Evolutionary conservation across 1,140 invertebrate species (phyloP), one percentile per base, ranked within the genome.

Genomic region (Ceratosolen fusciceps): DNA sequence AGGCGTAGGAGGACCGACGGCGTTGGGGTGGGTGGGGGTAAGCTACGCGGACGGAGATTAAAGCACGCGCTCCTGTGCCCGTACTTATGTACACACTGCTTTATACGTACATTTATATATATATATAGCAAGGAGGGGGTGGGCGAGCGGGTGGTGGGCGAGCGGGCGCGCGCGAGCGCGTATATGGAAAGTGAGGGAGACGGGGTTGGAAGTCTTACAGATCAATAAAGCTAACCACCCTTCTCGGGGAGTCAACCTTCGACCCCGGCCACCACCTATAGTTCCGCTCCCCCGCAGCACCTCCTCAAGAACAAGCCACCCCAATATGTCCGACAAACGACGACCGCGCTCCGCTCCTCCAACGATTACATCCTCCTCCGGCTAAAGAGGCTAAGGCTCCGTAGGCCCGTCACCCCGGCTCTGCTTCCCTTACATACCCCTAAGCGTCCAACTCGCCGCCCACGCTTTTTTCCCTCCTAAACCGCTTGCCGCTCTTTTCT

Each of bases 201-300:
- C 68, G 77, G 58, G 56, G n/a, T 39, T 82, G 79, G 72, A 82
- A 90, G 89, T 90, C 89, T 90, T 90, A 89, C 90, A 90, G 90
- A 90, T 90, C 90, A 90, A 90, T 90, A 90, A 90, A 90, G 89
- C 89, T 90, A 90, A 90, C 89, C 89, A 89, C 86, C 88, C 86
- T 84, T 82, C 83, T 83, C 83, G 81, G 80, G 79, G 81, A 82
- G 82, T 80, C 84, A 86, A 86, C 85, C 85, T 43, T 52, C 54
- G 39, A 67, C 77, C 49, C 74, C 77, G 29, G 68, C 77, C 56
- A 47, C 77, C 83, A 49, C 72, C 82, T 77, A 49, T 43, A 12
- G 16, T 26, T n/a, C 26, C 58, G 9, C 34, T 60, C 67, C 74
- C 65, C 83, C 76, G 81, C 76, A 81, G 80, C 87, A 86, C 86